Percentiles rank a stretch among this genome's conserved stretches.
These are phyloP conservation scores for Patiria miniata DNA, from an alignment of 35 echinoderm and acorn worm species.

Conservation along the genomic window DNA sequence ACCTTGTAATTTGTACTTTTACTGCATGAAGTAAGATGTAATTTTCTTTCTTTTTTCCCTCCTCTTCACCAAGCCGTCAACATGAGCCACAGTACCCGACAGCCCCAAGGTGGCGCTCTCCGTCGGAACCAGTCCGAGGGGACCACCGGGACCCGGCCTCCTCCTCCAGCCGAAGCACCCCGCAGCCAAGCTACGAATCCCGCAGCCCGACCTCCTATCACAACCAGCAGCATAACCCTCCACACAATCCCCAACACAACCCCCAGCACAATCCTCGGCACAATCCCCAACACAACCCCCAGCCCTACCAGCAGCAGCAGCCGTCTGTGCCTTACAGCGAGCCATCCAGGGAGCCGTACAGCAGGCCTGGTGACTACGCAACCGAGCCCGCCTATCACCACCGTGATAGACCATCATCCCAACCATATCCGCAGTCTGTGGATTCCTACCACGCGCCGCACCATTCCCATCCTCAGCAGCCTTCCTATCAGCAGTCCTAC, in stretches of 20 bases:
- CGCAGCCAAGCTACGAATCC: constrained; percentile 48
- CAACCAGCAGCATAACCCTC: constrained; percentile 15
- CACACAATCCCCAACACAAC: too few species aligned
- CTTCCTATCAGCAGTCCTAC: constrained; percentile 23
- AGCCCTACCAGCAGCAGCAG: background rate
- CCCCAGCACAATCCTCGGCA: background rate
- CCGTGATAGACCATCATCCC: background rate
- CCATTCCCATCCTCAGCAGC: constrained; percentile 33
- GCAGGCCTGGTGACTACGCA: background rate
- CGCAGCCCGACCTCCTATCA: constrained; percentile 19
- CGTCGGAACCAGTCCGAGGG: background rate
- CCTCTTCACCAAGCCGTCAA: constrained; percentile 27
- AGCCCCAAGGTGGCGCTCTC: constrained; percentile 31
- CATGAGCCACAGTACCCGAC: background rate
- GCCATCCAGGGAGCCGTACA: background rate
- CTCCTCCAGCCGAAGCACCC: background rate
- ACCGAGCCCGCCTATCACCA: background rate
- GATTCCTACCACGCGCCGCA: constrained; percentile 35
- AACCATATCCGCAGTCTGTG: background rate
- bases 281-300: too few species aligned
- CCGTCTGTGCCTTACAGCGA: background rate
- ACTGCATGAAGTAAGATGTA: too few species aligned
- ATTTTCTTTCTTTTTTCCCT: too few species aligned
- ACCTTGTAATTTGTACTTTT: too few species aligned
- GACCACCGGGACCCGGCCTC: background rate